A percentile compares a stretch with the other conserved stretches of the same genome.
phyloP scores from a whole-genome alignment of 2,888 invertebrate species.

The Trissoscelio sp. region DNA sequence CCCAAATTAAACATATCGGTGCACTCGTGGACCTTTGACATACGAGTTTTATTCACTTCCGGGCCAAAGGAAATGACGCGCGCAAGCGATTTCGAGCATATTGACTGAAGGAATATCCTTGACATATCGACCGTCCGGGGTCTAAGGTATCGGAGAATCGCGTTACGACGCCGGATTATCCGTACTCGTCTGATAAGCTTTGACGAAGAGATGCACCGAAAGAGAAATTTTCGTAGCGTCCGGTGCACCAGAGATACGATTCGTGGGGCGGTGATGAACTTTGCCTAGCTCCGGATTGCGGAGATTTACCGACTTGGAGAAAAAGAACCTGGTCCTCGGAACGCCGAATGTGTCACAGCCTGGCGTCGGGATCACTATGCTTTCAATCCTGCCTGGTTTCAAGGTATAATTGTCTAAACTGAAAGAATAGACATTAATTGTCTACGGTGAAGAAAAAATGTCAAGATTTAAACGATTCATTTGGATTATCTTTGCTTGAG shows the following conservation, averaged over 20 bases:
- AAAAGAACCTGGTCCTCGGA: constrained; percentile 49
- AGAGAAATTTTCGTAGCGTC: constrained; percentile 63
- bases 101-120: constrained; percentile 53
- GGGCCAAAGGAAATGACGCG: constrained; percentile 49
- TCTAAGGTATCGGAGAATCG: constrained; percentile 72
- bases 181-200: constrained; percentile 64
- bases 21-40: constrained; percentile 50
- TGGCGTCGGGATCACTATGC: constrained; percentile 34
- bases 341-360: constrained; percentile 48
- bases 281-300: constrained; percentile 40
- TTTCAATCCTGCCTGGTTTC: constrained; percentile 47
- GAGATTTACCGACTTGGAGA: constrained; percentile 57
- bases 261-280: constrained; percentile 53
- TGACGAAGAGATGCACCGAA: constrained; percentile 65
- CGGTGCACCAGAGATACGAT: constrained; percentile 55
- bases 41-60: constrained; percentile 59
- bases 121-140: constrained; percentile 65
- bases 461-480: constrained; percentile 27
- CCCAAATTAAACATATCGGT: constrained; percentile 15
- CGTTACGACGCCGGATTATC: constrained; percentile 72
- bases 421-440: constrained; percentile 38
- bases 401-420: constrained; percentile 56
- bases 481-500: constrained; percentile 36
- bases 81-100: constrained; percentile 38
- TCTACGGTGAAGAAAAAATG: constrained; percentile 12